Conservation (phyloP, 2,888 invertebrate genomes). For the Periphyllus acericola region DNA sequence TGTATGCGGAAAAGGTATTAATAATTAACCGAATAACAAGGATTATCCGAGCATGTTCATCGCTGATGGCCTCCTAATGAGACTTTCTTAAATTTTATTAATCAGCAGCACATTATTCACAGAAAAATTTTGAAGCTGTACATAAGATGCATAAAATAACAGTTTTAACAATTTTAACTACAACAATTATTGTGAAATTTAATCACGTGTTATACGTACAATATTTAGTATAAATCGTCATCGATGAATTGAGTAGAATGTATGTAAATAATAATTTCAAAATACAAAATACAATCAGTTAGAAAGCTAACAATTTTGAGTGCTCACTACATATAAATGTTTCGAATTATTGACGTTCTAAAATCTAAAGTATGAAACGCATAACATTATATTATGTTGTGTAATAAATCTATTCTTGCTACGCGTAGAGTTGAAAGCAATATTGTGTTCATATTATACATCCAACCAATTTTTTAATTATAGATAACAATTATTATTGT, state of each 20-base stretch:
- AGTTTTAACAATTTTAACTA: neutral
- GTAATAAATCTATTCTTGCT: too few relatives aligned
- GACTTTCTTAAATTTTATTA: neutral
- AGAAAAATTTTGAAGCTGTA: neutral
- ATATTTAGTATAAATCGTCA: neutral
- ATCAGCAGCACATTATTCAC: neutral
- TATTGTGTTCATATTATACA: too few relatives aligned
- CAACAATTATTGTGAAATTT: too few relatives aligned
- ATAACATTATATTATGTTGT: too few relatives aligned
- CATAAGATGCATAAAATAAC: neutral
- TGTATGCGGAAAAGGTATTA: neutral
- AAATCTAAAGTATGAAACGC: too few relatives aligned
- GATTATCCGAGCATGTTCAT: neutral
- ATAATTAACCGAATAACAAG: neutral
- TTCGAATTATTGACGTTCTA: neutral
- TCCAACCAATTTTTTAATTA: neutral
- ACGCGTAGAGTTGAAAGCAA: too few relatives aligned
- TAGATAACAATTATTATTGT: neutral
- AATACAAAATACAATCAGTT: neutral
- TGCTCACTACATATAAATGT: neutral
- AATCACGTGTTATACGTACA: too few relatives aligned
- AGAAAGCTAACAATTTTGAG: neutral
- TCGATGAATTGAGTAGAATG: neutral
- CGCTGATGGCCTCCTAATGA: neutral
- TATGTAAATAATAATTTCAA: neutral